Evolutionary conservation across 1,140 invertebrate species (phyloP).

Genomic region (Heliconius hewitsoni): DNA sequence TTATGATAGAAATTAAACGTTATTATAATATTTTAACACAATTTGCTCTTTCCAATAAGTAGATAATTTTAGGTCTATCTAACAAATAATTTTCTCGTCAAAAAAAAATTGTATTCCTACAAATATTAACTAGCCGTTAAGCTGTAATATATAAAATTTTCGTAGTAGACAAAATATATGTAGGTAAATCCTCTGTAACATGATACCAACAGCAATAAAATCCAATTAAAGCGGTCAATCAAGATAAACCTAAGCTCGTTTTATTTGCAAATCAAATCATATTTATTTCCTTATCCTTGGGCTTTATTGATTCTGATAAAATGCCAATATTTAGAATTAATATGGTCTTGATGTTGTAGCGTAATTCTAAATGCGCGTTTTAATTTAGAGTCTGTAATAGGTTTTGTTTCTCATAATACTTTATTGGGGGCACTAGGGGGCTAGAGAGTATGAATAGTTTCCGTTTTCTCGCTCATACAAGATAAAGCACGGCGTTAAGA

Average conservation of each 20-base stretch:
- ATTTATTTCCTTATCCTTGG: slow-evolving; percentile 24
- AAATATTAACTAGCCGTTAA: background rate
- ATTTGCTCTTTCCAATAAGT: too few relatives aligned
- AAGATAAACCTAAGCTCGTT: background rate
- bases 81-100: too few relatives aligned
- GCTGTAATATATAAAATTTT: background rate
- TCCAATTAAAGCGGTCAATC: slow-evolving; percentile 10
- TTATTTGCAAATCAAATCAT: slow-evolving; percentile 14
- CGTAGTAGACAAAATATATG: background rate
- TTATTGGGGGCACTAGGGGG: background rate
- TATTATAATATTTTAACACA: background rate
- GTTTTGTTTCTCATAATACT: background rate
- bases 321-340: slow-evolving; percentile 14
- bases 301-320: slow-evolving; percentile 5
- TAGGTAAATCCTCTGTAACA: slow-evolving; percentile 1
- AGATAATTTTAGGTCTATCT: too few relatives aligned
- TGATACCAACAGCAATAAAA: slow-evolving; percentile 3
- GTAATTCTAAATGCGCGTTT: background rate
- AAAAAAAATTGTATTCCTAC: background rate
- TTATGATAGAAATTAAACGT: background rate
- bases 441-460: too few relatives aligned
- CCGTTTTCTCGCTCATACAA: too few relatives aligned
- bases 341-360: background rate
- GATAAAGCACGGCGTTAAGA: too few relatives aligned
- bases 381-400: background rate